Base-by-base conservation (phyloP, 2,797 vertebrate species). In the Sparidentex hasta region DNA sequence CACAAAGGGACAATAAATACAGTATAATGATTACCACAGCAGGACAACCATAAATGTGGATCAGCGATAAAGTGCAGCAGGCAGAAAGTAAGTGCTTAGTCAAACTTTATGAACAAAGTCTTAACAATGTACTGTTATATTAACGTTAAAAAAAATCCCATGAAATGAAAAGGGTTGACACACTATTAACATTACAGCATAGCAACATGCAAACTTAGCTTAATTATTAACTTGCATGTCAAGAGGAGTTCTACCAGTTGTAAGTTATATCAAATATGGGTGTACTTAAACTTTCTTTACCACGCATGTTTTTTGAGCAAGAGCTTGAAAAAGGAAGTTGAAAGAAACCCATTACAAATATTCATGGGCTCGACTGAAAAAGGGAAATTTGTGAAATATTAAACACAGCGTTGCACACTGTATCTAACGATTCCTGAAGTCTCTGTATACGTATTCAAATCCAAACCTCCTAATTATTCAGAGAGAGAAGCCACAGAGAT, bases 401-500 rank as follows among this genome's bases (percentile, higher is more conserved):
- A 90, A 94, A 94, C 80, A 90, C 78, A 82, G 85, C 76, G 89
- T 86, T 84, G 91, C 88, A 65, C 74, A 71, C 51, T 64, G 78
- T 88, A 87, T 93, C 88, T 93, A 93, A 94, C 68, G 58, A 86
- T 81, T 92, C 85, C 74, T 90, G 90, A 94, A 92, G 91, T 91
- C 90, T 91, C 87, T 88, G 84, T 92, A 71, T 90, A 82, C 90
- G 86, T 89, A 95, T 94, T 93, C 88, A 93, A 94, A 94, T 91
- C 82, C 85, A 89, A 89, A 81, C 79, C 92, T 83, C 76, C 90
- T 94, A 94, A 95, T 94, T 94, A 95, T 94, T 93, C 92, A 87
- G 88, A 90, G 93, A 88, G 87, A 73, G 79, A 87, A 89, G 86
- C 80, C 65, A 81, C n/a, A 5, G 84, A 80, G 83, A 88, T 86